Base-by-base conservation (phyloP, 2,888 invertebrate genomes). In the Neoascia interrupta region DNA sequence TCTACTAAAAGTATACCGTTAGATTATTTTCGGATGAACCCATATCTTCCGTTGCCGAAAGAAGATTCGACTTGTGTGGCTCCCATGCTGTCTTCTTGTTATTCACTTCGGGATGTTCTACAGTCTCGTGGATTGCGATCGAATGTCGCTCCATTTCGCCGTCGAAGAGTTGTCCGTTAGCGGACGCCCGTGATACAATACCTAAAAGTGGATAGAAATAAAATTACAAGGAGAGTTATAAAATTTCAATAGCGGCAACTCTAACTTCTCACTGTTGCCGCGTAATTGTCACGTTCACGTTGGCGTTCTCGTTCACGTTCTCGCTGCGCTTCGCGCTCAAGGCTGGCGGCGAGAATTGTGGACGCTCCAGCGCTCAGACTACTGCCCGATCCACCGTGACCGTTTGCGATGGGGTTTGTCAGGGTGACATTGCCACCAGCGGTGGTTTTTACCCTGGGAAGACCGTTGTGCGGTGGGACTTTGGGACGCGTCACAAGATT, bases 231-330 rank as follows among this genome's bases (percentile, higher is more conserved):
- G n/a, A 61, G 54, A 72, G 79, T 66, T 72, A 72, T 66, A 53
- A 60, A 72, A 41, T 39, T 63, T 51, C 31, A 21, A 21, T 70
- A 13, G 11, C 3, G 15, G 6, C 6, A 41, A 51, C 19, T 68
- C 88, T 88, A 87, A 92, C 92, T 92, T 90, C 91, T 91, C 69
- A 91, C 90, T 1, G 91, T 91, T 19, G 91, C 90, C 34, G 90
- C 91, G 83, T 91, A 84, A 82, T 86, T 89, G 69, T 88, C 88
- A 54, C 86, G 85, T 15, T 86, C 84, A 54, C 85, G 82, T 51
- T 88, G 87, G 41, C 86, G 84, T 28, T 89, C 88, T n/a, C 89
- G 84, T 58, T 87, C 86, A 0, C 89, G 83, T 36, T 86, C 86
- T 0, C 89, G 88, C 58, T 89, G 85, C 0, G 85, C 84, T 43